Evolutionary conservation across 2,797 vertebrate genomes (phyloP), one percentile per base, ranked within the genome.

Genomic region (Podarcis lilfordi): DNA sequence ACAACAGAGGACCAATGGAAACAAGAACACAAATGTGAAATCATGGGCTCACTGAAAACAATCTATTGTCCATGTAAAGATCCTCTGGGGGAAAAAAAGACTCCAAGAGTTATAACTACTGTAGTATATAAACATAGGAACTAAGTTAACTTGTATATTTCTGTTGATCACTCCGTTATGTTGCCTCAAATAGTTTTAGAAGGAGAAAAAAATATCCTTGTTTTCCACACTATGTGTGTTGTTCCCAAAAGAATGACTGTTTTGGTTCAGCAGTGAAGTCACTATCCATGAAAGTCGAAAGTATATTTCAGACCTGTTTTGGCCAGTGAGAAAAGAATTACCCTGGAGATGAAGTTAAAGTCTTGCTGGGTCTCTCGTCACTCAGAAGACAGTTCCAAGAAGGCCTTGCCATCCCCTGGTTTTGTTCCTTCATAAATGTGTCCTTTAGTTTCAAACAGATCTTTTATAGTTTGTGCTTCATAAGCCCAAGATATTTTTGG

Each of bases 121-220:
- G 99, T 99, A 99, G 98, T 98, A 98, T 98, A 98, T 98, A 99
- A 99, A 97, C 98, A 98, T 99, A 99, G 98, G 98, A 98, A 98
- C 98, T 99, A 99, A 99, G 98, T 99, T 98, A 99, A 99, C 98
- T 98, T 99, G 98, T 99, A 98, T 98, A 98, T 98, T 98, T 99
- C 97, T 97, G 98, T 98, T 98, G 98, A 98, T 98, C 98, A 98
- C 98, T 98, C 98, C 96, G 97, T 98, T 98, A 98, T 94, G 98
- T 99, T 98, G 98, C 98, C 98, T 98, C 98, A 98, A 97, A 98
- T 99, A 99, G 99, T 99, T 98, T 98, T 99, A 99, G 98, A 98
- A 98, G 96, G 97, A 96, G 97, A 95, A 97, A 97, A 95, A 97
- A 89, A 85, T 85, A 97, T 98, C 97, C 98, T 98, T 98, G 98